Base-by-base conservation (phyloP, 2,888 invertebrate species). In the Crepidodera aurea region DNA sequence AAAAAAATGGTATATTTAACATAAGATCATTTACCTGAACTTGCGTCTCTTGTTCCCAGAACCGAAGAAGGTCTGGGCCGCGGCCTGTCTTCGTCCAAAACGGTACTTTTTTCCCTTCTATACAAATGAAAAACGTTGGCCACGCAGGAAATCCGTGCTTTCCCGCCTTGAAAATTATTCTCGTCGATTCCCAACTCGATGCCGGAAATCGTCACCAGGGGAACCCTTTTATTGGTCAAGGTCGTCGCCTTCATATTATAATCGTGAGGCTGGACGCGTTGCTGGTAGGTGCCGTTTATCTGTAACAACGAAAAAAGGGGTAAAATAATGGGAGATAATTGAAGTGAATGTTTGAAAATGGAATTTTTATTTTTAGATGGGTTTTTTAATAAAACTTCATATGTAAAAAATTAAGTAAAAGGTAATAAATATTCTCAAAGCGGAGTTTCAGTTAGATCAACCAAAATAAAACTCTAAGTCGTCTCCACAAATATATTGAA, bases 41-140 rank as follows among this genome's bases (percentile, higher is more conserved):
- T 57, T 70, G 84, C 84, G 81, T 88, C 88, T 65, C 88, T 84
- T 64, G 89, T 90, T 72, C 90, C 90, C 71, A 90, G 82, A 73
- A 91, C 90, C 60, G 90, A 89, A 64, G 90, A 90, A 72, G 90
- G 87, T 79, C 89, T 85, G 71, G 90, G 87, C 79, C 89, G 85
- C 62, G 91, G 90, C 74, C 87, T 87, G 79, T 90, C 90, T 82
- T 90, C 90, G 79, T 89, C 89, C 74, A 90, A 83, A 71, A 86
- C 82, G 67, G 87, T 82, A 78, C 87, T 88, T 56, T 85, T 84
- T 69, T 86, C 83, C 70, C 85, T 84, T 69, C 85, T 84, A 79
- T 90, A 89, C 71, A 90, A 82, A 78, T 87, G 86, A 82, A 89
- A 89, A 78, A 90, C 83, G 72, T 84, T 86, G 58, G 88, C 89